Base-by-base conservation (phyloP, 1,140 invertebrate genomes). In the Brachionus sp. region DNA sequence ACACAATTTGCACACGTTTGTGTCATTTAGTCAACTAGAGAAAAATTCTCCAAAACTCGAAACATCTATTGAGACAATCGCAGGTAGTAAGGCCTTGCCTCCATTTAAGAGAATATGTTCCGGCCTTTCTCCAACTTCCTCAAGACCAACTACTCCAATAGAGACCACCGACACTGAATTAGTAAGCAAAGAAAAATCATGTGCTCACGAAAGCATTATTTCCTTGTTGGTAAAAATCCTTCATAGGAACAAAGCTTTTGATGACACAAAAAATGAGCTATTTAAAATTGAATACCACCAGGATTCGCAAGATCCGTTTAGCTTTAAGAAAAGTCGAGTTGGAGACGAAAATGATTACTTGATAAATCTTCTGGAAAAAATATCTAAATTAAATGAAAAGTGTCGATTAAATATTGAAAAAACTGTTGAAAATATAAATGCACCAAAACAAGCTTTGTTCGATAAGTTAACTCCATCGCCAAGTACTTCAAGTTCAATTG, bases 271-370 rank as follows among this genome's bases (percentile, higher is more conserved):
- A 84, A 89, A 85, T 46, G 84, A 19, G 83, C 82, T 7, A 78
- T 84, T 42, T 77, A 86, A 16, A 39, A 35, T 57, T 12, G 44
- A 64, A 39, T 37, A 25, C 37, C 19, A 62, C 39, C 50, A 64
- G 62, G 19, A 37, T 86, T 86, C 86, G 2, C 73, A 84, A 1
- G 62, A 68, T 19, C 33, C 29, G 83, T 85, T 23, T 70, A 86
- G 6, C n/a, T 83, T 50, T 77, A 78, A 23, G 46, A 83, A 29
- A 85, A 88, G 57, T 2, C 87, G 92, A n/a, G 92, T 94, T 53
- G 94, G 95, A 5, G 95, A 97, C 88, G 95, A 95, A 0, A 92
- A 93, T 0, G 93, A 93, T 87, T 97, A 95, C 88, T 92, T 97
- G 77, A 92, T 92, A 0, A 92, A 93, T 85, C 87, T 97, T 50